A percentile compares a stretch with the other conserved stretches of the same genome.
Evolutionary conservation across 2,888 invertebrate genomes (phyloP).

Genomic region (Mimas tiliae): DNA sequence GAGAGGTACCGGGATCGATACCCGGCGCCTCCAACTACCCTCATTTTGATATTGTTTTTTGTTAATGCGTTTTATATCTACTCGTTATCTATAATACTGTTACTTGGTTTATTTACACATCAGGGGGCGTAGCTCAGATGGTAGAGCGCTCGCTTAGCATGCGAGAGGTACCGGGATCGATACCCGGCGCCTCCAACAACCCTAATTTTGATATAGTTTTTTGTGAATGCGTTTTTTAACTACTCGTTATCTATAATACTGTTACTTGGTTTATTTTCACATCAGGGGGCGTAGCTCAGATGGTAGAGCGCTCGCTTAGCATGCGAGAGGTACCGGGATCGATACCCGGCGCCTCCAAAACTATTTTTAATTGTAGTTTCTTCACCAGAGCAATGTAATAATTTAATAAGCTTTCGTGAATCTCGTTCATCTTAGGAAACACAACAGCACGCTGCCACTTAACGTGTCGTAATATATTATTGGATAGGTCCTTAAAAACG

Average conservation of each 20-base stretch:
- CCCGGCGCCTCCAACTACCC: conserved; percentile 77
- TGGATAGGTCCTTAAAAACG: too few species aligned
- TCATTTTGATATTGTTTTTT: conserved; percentile 10
- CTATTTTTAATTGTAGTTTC: too few species aligned
- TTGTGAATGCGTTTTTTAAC: not conserved
- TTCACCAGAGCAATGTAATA: too few species aligned
- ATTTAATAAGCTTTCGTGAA: too few species aligned
- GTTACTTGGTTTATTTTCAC: not conserved
- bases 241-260: too few species aligned
- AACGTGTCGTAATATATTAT: too few species aligned
- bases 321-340: conserved; percentile 83
- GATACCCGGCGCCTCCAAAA: conserved; percentile 59
- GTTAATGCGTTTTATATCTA: not conserved
- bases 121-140: conserved; percentile 50
- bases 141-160: conserved; percentile 81
- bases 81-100: not conserved
- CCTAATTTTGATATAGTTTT: conserved; percentile 17
- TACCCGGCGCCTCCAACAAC: conserved; percentile 80
- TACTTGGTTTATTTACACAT: conserved; percentile 17
- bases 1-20: conserved; percentile 85
- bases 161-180: conserved; percentile 85
- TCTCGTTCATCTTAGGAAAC: too few species aligned
- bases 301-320: conserved; percentile 86
- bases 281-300: conserved; percentile 81
- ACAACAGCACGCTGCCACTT: too few species aligned